Base-by-base conservation (phyloP, 2,888 invertebrate genomes). In the Sepioteuthis lessoniana region DNA sequence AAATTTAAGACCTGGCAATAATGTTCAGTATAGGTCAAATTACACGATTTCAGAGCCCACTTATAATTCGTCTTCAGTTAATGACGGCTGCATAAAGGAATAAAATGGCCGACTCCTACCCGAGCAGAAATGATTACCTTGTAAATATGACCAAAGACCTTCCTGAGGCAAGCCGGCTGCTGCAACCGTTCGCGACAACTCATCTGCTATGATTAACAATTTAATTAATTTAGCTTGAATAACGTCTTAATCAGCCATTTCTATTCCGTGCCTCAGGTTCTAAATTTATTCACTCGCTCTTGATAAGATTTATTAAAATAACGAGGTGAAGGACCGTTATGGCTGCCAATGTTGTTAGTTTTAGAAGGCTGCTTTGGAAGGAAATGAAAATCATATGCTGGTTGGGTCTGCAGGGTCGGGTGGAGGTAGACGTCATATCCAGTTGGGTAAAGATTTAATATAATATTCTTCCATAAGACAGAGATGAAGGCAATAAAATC, bases 201-300 rank as follows among this genome's bases (percentile, higher is more conserved):
- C 76, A 76, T 76, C 76, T 76, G 76, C 76, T 35, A 76, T 76
- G 76, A 76, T 76, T 76, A 76, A 76, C 76, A 76, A 76, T 76
- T 76, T 76, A 76, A 76, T 76, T 76, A 76, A 76, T 76, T 76
- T 76, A 76, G 76, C 76, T 76, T 76, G 76, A 76, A 76, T 76
- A 76, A 76, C 35, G 76, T 76, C 76, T 35, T 76, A 76, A 76
- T 76, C 76, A 76, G 76, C 76, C n/a, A 76, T 76, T 76, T 35
- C 76, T 76, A 76, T 76, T 76, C 76, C n/a, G 76, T 76, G 76
- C 76, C 76, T 10, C 35, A 1, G 76, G n/a, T 76, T 76, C 76
- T 76, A n/a, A 76, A n/a, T 76, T 76, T 76, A 76, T 76, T 76
- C 76, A 76, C 76, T 19, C 76, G 4, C 76, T 35, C 76, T 76